Evolutionary conservation across 2,888 invertebrate species (phyloP).

Genomic region (Vanessa cardui): DNA sequence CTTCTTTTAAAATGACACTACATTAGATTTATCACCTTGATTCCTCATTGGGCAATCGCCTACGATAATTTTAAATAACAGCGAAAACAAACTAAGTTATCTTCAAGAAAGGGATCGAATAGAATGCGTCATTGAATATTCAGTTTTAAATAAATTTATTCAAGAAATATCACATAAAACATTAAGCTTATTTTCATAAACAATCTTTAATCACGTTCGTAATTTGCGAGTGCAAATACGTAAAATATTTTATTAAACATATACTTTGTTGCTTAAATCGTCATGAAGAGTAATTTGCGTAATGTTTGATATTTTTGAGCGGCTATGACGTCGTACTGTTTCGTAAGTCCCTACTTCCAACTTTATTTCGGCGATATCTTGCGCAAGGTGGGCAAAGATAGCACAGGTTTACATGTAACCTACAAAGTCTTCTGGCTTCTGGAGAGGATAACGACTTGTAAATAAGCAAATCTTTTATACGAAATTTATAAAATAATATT

Average conservation of each 20-base stretch:
- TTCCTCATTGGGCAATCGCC: neutral
- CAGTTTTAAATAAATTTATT: too few relatives aligned
- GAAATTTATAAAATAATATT: too few relatives aligned
- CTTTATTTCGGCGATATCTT: conserved; percentile 69
- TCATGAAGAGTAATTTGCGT: conserved; percentile 51
- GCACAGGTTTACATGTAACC: conserved; percentile 24
- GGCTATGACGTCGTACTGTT: conserved; percentile 58
- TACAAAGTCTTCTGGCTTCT: conserved; percentile 7
- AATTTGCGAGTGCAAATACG: too few relatives aligned
- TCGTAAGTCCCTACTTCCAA: conserved; percentile 55
- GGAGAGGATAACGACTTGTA: neutral
- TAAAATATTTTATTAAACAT: too few relatives aligned
- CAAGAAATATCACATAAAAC: too few relatives aligned
- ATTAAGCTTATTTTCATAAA: too few relatives aligned
- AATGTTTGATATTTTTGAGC: conserved; percentile 59
- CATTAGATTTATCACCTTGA: neutral
- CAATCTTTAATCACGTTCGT: too few relatives aligned
- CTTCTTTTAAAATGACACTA: conserved; percentile 11
- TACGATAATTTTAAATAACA: neutral
- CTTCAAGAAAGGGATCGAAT: too few relatives aligned
- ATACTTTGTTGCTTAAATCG: conserved; percentile 7
- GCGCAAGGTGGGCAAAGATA: conserved; percentile 55
- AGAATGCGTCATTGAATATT: too few relatives aligned
- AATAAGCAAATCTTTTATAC: neutral
- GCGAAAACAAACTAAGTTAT: too few relatives aligned